Base-by-base conservation (phyloP, 2,113 vertebrate genomes). In the Cheilinus undulatus region DNA sequence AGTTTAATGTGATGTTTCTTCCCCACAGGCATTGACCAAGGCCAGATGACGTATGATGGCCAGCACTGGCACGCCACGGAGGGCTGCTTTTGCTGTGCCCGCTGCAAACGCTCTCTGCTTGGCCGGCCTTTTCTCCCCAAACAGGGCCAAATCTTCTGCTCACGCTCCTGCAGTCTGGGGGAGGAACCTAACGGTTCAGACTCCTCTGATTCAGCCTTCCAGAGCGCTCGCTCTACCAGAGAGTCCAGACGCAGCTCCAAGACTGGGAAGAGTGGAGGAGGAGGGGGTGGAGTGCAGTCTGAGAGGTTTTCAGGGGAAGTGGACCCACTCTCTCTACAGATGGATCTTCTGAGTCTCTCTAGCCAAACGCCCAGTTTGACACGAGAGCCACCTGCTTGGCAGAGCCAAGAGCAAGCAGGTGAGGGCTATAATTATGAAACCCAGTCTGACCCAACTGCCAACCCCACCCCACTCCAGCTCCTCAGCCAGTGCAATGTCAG, bases 51-150 rank as follows among this genome's bases (percentile, higher is more conserved):
- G 0, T 99, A 99, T 0, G 97, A 98, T 0, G 98, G 98, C 38
- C 98, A 99, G 63, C 98, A 99, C 90, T 99, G 98, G 98, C 98
- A 99, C 0, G 98, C 98, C 84, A 97, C 97, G 0, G 98, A 99
- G 86, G 92, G 93, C 83, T 99, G 98, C 75, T 99, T 99, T 90
- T 97, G 97, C 89, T 99, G 98, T 0, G 97, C 97, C 0, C 96
- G 97, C 78, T 99, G 98, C 87, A 99, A 98, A 91, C 95, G 97
- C 42, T 99, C 98, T 0, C 94, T 99, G 28, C 93, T 99, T 48
- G 98, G 98, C 7, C 96, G 96, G 6, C 97, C 98, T 0, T 99
- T 99, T 88, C 93, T 99, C 64, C 98, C 98, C 20, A 98, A 98
- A 85, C 97, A 99, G 88, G 98, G 97, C 23, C 97, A 98, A 87